These are phyloP conservation scores for Heptranchias perlo DNA, from an alignment of 2,113 vertebrate species.

Conservation along the genomic window DNA sequence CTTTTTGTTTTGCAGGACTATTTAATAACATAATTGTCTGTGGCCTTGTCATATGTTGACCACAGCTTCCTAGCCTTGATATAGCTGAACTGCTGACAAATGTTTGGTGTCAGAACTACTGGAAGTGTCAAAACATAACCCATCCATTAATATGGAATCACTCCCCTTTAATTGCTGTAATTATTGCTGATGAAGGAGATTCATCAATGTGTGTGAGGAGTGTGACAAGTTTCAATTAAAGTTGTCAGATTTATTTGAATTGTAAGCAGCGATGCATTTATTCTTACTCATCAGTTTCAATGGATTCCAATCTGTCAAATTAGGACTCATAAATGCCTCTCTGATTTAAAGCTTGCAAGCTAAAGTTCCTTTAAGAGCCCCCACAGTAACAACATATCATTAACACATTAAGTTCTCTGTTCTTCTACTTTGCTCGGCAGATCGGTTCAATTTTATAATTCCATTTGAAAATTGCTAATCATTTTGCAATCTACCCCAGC, in stretches of 20 bases:
- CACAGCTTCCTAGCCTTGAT: neutral
- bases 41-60: neutral
- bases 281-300: constrained; percentile 4
- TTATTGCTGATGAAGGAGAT: constrained; percentile 49
- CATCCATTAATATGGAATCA: constrained; percentile 42
- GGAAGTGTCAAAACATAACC: constrained; percentile 33
- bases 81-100: constrained; percentile 42
- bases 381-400: neutral
- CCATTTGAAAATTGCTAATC: constrained; percentile 6
- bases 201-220: constrained; percentile 42
- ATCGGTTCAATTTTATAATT: neutral
- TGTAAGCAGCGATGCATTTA: neutral
- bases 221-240: constrained; percentile 48
- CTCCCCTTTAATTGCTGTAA: constrained; percentile 49
- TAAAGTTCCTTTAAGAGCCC: neutral
- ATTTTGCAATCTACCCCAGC: neutral
- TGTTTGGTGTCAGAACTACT: constrained; percentile 36
- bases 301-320: constrained; percentile 17
- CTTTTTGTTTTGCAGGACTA: neutral
- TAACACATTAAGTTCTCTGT: neutral
- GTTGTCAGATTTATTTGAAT: constrained; percentile 40
- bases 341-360: neutral
- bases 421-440: too few relatives aligned
- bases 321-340: neutral
- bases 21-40: neutral